Percentiles rank a stretch among this genome's conserved stretches.
These are phyloP conservation scores for Peromyscus maniculatus DNA, from an alignment of 2,113 vertebrate genomes.

Conservation along the genomic window DNA sequence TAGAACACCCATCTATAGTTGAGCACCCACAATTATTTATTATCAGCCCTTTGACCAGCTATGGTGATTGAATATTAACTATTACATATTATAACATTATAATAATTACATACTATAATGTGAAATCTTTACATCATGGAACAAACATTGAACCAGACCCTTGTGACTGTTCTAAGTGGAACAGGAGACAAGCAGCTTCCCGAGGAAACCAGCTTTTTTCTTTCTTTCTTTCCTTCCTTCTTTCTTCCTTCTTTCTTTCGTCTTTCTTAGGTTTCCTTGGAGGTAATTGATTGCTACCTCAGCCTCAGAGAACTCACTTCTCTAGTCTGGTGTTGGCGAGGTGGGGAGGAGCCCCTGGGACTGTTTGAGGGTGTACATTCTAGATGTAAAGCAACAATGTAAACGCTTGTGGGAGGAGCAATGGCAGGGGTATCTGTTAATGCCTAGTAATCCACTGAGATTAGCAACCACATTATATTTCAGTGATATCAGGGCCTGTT, in stretches of 20 bases:
- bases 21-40: not conserved
- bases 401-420: not conserved
- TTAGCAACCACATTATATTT: not conserved
- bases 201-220: too few species aligned
- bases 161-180: not conserved
- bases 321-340: not conserved
- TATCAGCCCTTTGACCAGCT: not conserved
- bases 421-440: not conserved
- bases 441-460: accelerated
- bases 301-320: not conserved
- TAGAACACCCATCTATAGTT: not conserved
- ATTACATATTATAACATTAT: too few species aligned
- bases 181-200: not conserved
- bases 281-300: not conserved
- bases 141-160: not conserved
- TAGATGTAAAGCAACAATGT: not conserved
- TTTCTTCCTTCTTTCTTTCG: not conserved
- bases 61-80: not conserved
- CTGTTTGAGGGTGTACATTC: not conserved
- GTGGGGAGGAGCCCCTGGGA: not conserved
- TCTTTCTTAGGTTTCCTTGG: not conserved
- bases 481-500: not conserved
- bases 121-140: conserved; percentile 22
- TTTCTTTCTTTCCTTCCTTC: too few species aligned
- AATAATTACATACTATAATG: not conserved